These are phyloP conservation scores for Propithecus perrieri DNA, from an alignment of 2,797 vertebrate species.

Conservation along the genomic window DNA sequence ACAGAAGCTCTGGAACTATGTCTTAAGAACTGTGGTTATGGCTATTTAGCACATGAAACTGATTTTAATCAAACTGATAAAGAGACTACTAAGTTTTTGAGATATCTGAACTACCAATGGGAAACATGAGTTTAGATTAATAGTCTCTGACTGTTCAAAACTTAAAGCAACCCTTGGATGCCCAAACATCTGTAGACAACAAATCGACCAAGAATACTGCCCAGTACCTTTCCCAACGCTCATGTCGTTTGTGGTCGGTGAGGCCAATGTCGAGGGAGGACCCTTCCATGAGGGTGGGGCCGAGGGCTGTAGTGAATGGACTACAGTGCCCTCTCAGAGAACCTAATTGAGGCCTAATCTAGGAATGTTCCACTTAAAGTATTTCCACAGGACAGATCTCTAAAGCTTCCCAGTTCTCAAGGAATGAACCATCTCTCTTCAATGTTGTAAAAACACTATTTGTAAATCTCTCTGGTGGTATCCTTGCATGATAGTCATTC, in stretches of 20 bases:
- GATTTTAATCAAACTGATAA: slow-evolving; percentile 6
- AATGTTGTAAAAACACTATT: not conserved
- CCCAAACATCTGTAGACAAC: not conserved
- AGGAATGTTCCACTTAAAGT: not conserved
- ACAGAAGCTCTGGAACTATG: not conserved
- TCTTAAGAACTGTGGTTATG: not conserved
- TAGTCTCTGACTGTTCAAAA: not conserved
- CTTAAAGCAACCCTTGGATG: not conserved
- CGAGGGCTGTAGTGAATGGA: not conserved
- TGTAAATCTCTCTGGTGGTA: not conserved
- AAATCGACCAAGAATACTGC: not conserved
- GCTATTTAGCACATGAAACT: not conserved
- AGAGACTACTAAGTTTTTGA: not conserved
- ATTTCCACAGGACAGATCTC: not conserved
- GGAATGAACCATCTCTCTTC: not conserved
- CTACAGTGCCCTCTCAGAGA: not conserved
- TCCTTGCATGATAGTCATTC: not conserved
- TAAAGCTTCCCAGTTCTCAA: not conserved
- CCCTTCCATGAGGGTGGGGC: not conserved
- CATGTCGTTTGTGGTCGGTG: not conserved
- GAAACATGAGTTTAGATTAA: not conserved
- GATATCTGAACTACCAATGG: not conserved
- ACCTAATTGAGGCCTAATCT: not conserved
- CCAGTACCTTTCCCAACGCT: not conserved
- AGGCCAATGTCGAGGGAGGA: not conserved